phyloP scores from a whole-genome alignment of 2,113 vertebrate species.

The Oxyura jamaicensis region DNA sequence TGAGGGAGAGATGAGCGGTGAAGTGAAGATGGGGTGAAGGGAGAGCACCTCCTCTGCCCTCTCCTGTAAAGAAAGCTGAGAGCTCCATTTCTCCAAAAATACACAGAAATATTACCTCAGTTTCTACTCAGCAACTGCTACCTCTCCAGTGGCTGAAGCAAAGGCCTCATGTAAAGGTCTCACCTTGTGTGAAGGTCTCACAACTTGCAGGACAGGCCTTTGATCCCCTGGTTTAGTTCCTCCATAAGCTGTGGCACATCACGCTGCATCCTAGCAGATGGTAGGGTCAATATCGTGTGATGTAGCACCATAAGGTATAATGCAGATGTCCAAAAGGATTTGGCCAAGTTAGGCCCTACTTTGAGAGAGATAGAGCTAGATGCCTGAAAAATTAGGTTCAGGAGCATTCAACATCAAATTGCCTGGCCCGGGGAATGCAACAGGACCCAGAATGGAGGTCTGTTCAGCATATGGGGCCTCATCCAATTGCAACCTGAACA shows the following conservation, averaged over 20 bases:
- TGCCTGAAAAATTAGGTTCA: neutral
- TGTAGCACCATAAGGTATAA: neutral
- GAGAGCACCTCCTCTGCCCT: neutral
- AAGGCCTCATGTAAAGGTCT: neutral
- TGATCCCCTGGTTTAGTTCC: neutral
- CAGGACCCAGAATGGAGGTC: neutral
- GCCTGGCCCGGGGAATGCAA: neutral
- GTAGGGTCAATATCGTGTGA: neutral
- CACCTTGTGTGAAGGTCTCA: neutral
- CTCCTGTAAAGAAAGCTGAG: neutral
- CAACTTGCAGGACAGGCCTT: neutral
- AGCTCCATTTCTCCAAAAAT: neutral
- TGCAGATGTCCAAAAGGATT: neutral
- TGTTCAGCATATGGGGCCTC: neutral
- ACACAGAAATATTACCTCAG: neutral
- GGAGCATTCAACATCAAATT: neutral
- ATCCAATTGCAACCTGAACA: neutral
- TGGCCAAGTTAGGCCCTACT: neutral
- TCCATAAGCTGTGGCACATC: neutral
- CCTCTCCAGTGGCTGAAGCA: neutral
- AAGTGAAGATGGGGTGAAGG: neutral
- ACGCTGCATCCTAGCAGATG: neutral
- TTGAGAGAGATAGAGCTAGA: neutral
- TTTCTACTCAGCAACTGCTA: neutral
- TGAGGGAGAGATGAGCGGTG: neutral